Evolutionary conservation across 2,113 vertebrate species (phyloP), one percentile per base, ranked within the genome.

Genomic region (Tichodroma muraria): DNA sequence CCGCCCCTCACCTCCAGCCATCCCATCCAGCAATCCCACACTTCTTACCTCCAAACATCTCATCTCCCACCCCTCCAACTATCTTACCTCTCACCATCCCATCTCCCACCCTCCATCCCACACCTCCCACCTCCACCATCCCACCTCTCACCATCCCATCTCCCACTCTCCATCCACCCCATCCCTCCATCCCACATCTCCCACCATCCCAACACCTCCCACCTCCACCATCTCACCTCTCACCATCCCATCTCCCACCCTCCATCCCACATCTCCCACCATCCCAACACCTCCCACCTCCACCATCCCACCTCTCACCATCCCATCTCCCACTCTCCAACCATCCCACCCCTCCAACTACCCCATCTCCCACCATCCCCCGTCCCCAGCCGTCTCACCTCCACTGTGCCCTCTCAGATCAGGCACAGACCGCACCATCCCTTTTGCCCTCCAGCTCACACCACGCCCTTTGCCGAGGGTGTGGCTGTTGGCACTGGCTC

Each of bases 371-470:
- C 5, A 6, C 24, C 31, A 16, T 9, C 49, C 30, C 8, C 19
- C 7, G 2, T 18, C 28, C 31, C 35, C 24, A 13, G 0, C 45
- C 66, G 4, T 5, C 70, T 28, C 54, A 63, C 75, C 66, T 17
- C 31, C n/a, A 3, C 1, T n/a, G n/a, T n/a, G n/a, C 27, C 2
- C 52, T 33, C 37, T 8, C 47, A 22, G 70, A 6, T 6, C 35
- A 11, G 42, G 53, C 47, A 7, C 35, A 5, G 1, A 2, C 65
- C 17, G 35, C 9, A 1, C 17, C 22, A 1, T 17, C 22, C 33
- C 8, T 50, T n/a, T 27, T 37, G 23, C 35, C 56, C 25, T n/a
- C 9, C 6, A 4, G 30, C 6, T 69, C 44, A 2, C 82, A 13
- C 69, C 92, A 7, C 50, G 8, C 72, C 45, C 27, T 42, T 6